Conservation (phyloP, 2,113 vertebrate genomes). For the Leucoraja erinaceus region DNA sequence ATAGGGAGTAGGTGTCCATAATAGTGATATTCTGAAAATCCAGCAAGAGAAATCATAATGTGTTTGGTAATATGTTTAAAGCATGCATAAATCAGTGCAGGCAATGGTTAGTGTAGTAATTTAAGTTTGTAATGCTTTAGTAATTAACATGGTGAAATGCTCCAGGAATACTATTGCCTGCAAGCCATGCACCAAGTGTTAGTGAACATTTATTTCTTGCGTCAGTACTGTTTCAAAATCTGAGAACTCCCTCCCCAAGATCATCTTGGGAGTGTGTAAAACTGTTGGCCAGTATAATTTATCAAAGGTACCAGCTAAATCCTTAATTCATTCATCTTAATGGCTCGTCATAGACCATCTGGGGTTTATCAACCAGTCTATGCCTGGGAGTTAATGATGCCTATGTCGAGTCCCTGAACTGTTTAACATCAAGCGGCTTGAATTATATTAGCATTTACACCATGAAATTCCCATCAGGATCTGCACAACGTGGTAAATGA, state of each 20-base stretch:
- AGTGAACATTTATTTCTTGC: constrained; percentile 8
- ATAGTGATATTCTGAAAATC: background rate
- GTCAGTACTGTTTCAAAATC: background rate
- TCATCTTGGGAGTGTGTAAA: background rate
- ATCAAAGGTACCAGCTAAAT: background rate
- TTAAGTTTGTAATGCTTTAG: background rate
- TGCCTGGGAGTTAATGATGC: background rate
- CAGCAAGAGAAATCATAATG: background rate
- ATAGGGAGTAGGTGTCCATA: background rate
- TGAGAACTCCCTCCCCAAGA: background rate
- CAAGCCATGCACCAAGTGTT: background rate
- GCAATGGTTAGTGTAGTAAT: background rate
- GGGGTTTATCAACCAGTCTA: background rate
- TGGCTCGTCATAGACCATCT: constrained; percentile 25
- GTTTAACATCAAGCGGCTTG: background rate
- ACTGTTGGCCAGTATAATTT: background rate
- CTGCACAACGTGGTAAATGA: background rate
- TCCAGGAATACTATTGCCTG: background rate
- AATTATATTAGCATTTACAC: constrained; percentile 13
- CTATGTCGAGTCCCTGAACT: background rate
- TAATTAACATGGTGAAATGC: background rate
- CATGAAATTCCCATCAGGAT: background rate
- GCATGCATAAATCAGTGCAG: background rate
- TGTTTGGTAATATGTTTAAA: background rate
- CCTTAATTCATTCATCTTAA: background rate